phyloP scores from a whole-genome alignment of 2,797 vertebrate species.

The Cottoperca gobio region DNA sequence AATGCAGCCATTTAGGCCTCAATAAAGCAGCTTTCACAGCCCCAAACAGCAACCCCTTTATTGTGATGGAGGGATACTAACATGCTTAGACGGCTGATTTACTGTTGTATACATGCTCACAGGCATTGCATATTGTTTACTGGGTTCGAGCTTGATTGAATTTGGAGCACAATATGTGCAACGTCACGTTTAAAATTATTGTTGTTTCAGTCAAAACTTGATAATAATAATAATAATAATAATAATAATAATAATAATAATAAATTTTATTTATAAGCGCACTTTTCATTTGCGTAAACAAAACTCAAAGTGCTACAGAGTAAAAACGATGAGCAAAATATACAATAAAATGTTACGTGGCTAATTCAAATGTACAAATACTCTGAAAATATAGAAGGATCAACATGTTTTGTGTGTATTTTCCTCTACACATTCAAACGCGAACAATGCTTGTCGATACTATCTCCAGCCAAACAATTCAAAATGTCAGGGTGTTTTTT shows the following conservation, averaged over 20 bases:
- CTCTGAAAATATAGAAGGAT: background rate
- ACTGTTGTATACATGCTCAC: slow-evolving; percentile 25
- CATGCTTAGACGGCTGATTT: slow-evolving; percentile 49
- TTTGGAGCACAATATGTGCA: background rate
- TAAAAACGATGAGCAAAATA: no score
- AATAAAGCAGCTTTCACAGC: slow-evolving; percentile 67
- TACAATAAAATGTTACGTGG: background rate
- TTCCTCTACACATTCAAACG: background rate
- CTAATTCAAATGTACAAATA: background rate
- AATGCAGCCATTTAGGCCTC: slow-evolving; percentile 68
- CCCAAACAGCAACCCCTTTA: slow-evolving; percentile 50
- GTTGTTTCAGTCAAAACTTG: slow-evolving; percentile 2
- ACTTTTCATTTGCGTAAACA: no score
- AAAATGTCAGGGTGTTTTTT: slow-evolving; percentile 36
- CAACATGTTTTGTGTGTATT: background rate
- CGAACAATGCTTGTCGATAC: slow-evolving; percentile 21
- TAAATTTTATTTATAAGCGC: no score
- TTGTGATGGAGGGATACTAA: slow-evolving; percentile 51
- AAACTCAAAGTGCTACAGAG: no score
- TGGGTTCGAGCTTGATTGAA: slow-evolving; percentile 18
- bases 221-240: no score
- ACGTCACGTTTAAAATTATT: background rate
- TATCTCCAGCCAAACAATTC: slow-evolving; percentile 24
- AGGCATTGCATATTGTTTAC: slow-evolving; percentile 30
- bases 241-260: no score